Percentiles rank a stretch among this genome's conserved stretches.
Evolutionary conservation across 92 coral and sea anemone species (phyloP).

Genomic region (Palythoa heliodiscus): DNA sequence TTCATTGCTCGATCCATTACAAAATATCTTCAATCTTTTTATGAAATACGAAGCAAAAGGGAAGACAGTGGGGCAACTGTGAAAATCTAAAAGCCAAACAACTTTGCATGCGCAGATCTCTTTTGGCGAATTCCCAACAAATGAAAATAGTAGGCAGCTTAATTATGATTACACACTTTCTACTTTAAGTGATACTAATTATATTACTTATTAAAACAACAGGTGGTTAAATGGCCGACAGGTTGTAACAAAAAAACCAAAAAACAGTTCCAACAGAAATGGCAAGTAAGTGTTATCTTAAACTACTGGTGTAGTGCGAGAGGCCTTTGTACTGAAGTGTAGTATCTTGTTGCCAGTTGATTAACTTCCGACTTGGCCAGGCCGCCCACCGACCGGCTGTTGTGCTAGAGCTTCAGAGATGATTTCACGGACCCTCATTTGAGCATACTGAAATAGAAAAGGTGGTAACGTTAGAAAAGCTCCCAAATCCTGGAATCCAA

Average conservation of each 20-base stretch:
- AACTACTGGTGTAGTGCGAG: constrained; percentile 19
- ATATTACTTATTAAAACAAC: constrained; percentile 16
- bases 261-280: not conserved
- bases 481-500: too few species aligned
- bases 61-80: not conserved
- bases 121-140: constrained; percentile 7
- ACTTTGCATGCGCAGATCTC: not conserved
- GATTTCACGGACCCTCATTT: constrained; percentile 66
- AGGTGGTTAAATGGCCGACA: constrained; percentile 26
- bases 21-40: too few species aligned
- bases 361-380: constrained; percentile 36
- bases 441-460: constrained; percentile 53
- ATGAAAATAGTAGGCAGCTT: not conserved
- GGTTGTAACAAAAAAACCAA: constrained; percentile 28
- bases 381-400: constrained; percentile 33
- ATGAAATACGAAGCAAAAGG: not conserved
- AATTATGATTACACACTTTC: constrained; percentile 19
- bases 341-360: not conserved
- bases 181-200: constrained; percentile 15
- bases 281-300: not conserved
- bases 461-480: not conserved
- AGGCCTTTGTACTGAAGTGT: constrained; percentile 16
- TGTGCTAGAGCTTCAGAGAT: constrained; percentile 43
- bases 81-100: not conserved
- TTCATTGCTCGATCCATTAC: too few species aligned